Conservation (phyloP, 2,113 vertebrate species). For the Melanostigma gelatinosum region DNA sequence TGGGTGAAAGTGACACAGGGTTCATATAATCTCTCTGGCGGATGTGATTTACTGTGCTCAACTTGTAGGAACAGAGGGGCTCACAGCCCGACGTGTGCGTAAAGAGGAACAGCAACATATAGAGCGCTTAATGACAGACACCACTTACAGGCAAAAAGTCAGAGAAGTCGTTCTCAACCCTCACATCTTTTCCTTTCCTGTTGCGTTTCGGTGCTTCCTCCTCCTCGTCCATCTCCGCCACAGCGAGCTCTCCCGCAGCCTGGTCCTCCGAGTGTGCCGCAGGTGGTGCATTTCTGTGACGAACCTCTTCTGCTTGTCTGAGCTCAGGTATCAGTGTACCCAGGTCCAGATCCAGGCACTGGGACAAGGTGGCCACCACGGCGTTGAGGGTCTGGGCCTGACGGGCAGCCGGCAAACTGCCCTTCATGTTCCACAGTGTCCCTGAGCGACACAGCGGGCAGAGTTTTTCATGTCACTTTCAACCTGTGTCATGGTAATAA, state of each 20-base stretch:
- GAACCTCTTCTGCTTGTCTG: slow-evolving; percentile 76
- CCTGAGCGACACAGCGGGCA: slow-evolving; percentile 60
- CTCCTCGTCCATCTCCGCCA: slow-evolving; percentile 74
- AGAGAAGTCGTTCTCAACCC: slow-evolving; percentile 83
- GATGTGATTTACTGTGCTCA: neutral
- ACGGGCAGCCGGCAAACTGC: slow-evolving; percentile 83
- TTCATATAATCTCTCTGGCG: neutral
- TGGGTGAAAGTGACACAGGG: neutral
- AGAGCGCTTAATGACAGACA: neutral
- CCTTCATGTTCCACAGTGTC: slow-evolving; percentile 92
- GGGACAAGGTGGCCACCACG: slow-evolving; percentile 87
- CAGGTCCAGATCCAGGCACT: slow-evolving; percentile 86
- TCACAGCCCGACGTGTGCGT: neutral
- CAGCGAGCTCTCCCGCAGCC: slow-evolving; percentile 13
- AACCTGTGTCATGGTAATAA: neutral
- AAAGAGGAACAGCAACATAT: neutral
- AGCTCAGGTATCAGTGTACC: slow-evolving; percentile 84
- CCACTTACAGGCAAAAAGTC: slow-evolving; percentile 93
- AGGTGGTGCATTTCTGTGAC: slow-evolving; percentile 46
- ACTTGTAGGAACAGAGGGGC: neutral
- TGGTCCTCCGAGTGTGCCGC: slow-evolving; percentile 35
- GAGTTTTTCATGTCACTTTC: neutral
- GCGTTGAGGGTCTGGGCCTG: slow-evolving; percentile 90
- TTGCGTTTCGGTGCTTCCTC: slow-evolving; percentile 81
- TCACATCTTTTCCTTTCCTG: slow-evolving; percentile 70